Base-by-base conservation (phyloP, 2,888 invertebrate species). In the Pteria penguin region DNA sequence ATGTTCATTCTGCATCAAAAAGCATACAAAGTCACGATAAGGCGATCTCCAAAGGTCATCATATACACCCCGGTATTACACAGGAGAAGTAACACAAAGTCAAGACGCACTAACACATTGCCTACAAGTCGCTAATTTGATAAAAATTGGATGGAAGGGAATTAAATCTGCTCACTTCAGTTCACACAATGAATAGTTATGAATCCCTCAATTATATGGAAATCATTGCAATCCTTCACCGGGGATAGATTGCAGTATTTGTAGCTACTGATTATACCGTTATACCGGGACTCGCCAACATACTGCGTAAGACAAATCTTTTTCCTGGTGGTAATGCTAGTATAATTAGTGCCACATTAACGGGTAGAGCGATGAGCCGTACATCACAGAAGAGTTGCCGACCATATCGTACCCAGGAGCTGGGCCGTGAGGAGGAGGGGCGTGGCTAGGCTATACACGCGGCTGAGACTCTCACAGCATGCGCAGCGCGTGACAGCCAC, bases 341-440 rank as follows among this genome's bases (percentile, higher is more conserved):
- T 58, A 77, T 77, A 77, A 77, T 77, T 77, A 77, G 73, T 72
- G 73, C 76, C 72, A 72, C 72, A 77, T 77, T 77, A 73, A 62
- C 69, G 29, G 72, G 36, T 55, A 32, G 55, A 60, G 45, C 31
- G 67, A 67, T 31, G 60, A 69, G 36, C 62, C 65, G 72, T 73
- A 63, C 72, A 67, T 60, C 57, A 33, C 26, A 58, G 66, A 55
- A 70, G 62, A 58, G 66, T 63, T 73, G 62, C 54, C 68, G 69
- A 72, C 76, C 57, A 57, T 55, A 62, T 31, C 27, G 58, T 33
- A 69, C 62, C 69, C 68, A 55, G 68, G 75, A 72, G 32, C 52
- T 27, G 33, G 31, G 24, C 67, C 65, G 52, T 36, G 32, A 68
- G 36, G 61, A 63, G 36, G 36, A 69, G 55, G 63, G 69, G 66